Base-by-base conservation (phyloP, 2,888 invertebrate species). In the Dorcus hopei region DNA sequence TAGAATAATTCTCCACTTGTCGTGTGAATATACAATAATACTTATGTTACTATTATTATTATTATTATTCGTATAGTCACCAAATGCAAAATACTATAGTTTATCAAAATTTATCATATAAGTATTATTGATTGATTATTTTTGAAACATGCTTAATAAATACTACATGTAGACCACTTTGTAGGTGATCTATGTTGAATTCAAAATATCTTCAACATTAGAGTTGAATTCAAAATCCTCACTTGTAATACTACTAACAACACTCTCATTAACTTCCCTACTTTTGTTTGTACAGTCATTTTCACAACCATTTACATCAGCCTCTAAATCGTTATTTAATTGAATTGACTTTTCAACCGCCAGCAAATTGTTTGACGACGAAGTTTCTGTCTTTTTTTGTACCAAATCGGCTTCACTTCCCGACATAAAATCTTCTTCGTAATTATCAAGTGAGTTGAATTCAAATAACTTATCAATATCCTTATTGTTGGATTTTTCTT, bases 361-460 rank as follows among this genome's bases (percentile, higher is more conserved):
- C 23, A 3, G 11, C 50, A 39, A 42, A 41, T 55, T 39, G 48
- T 55, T 50, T 26, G 23, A 40, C 23, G 53, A 57, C 1, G 48
- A 16, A 52, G 7, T 39, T 6, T 58, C 58, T 6, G 11, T 47
- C 40, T 54, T 57, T 42, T 62, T 61, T 26, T 54, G 49, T 43
- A 58, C 55, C 16, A 65, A 50, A 48, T 69, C 68, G 5, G 64
- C 52, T 48, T 69, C 70, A 57, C 67, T 69, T n/a, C 65, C 67
- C 2, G 72, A 73, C 68, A 76, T 74, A 64, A 77, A 77, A 67
- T 77, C 77, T 65, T 78, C 77, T 63, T 77, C 77, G 57, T 77
- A 78, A 57, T 76, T 75, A 57, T 71, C 73, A 38, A 70, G 52
- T 11, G 66, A 60, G 48, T 67, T 67, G n/a, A 63, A 61, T 56